A percentile compares a stretch with the other conserved stretches of the same genome.
These are phyloP conservation scores for Catajapyx aquilonaris DNA, from an alignment of 1,140 invertebrate species.

Conservation along the genomic window DNA sequence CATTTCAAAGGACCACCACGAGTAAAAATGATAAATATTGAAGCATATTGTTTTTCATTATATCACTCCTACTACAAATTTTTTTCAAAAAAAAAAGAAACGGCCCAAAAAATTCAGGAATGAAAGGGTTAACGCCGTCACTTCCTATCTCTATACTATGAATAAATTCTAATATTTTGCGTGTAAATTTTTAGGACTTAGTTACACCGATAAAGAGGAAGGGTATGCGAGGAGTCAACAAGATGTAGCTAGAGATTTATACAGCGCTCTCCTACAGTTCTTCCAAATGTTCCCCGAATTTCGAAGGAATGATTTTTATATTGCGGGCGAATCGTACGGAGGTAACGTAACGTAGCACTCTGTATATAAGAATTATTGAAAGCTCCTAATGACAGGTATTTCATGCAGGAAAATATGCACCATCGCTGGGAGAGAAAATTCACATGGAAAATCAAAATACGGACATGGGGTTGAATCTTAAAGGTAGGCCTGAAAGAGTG, in stretches of 20 bases:
- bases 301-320: conserved; percentile 19
- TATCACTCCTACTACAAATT: too few relatives aligned
- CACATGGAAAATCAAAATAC: background rate
- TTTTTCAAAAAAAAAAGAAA: too few relatives aligned
- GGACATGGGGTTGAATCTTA: background rate
- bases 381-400: background rate
- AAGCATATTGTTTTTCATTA: too few relatives aligned
- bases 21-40: too few relatives aligned
- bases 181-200: conserved; percentile 13
- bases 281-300: conserved; percentile 19
- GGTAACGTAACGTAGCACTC: too few relatives aligned
- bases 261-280: conserved; percentile 21
- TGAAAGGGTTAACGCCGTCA: too few relatives aligned
- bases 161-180: background rate
- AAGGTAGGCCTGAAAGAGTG: background rate
- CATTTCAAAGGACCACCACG: too few relatives aligned
- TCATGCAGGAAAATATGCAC: background rate
- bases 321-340: conserved; percentile 19
- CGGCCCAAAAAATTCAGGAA: background rate
- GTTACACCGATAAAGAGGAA: conserved; percentile 13
- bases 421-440: background rate
- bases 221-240: conserved; percentile 19
- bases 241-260: conserved; percentile 23
- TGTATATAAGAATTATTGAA: background rate
- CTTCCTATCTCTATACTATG: too few relatives aligned